These are phyloP conservation scores for Papilio helenus DNA, from an alignment of 1,140 invertebrate genomes.

Conservation along the genomic window DNA sequence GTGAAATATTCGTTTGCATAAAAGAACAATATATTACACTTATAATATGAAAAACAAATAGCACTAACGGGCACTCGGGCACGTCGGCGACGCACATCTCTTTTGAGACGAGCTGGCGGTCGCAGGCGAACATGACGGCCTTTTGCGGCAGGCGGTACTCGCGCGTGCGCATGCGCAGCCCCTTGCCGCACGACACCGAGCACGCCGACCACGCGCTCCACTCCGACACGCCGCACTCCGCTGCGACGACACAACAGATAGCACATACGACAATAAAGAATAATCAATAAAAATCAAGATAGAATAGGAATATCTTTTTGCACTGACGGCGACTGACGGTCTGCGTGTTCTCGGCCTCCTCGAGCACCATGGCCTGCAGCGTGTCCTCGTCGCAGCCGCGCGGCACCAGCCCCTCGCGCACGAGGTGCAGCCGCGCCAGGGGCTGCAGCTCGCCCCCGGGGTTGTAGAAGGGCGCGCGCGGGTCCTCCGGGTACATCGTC, in stretches of 20 bases:
- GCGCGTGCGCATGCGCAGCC: constrained; percentile 90
- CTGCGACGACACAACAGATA: constrained; percentile 69
- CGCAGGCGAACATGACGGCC: constrained; percentile 90
- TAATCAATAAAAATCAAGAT: background rate
- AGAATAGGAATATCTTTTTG: background rate
- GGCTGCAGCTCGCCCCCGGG: constrained; percentile 89
- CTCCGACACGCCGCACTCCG: constrained; percentile 90
- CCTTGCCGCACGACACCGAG: constrained; percentile 86
- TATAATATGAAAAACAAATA: background rate
- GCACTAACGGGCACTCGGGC: constrained; percentile 88
- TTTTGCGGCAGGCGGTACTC: constrained; percentile 90
- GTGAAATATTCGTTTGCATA: background rate
- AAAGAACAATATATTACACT: background rate
- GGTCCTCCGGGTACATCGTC: constrained; percentile 93
- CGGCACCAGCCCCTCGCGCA: constrained; percentile 88
- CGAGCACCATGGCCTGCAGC: constrained; percentile 84
- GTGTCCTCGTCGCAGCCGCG: constrained; percentile 88
- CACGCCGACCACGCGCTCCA: constrained; percentile 86
- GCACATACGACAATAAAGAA: background rate
- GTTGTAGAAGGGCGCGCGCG: constrained; percentile 96
- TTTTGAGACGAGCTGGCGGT: constrained; percentile 91
- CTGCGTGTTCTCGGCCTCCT: constrained; percentile 89
- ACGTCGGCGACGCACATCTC: constrained; percentile 92
- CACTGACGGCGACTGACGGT: constrained; percentile 84
- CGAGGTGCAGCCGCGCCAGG: constrained; percentile 90